Conservation (phyloP, 2,113 vertebrate species). For the Oceanites oceanicus region DNA sequence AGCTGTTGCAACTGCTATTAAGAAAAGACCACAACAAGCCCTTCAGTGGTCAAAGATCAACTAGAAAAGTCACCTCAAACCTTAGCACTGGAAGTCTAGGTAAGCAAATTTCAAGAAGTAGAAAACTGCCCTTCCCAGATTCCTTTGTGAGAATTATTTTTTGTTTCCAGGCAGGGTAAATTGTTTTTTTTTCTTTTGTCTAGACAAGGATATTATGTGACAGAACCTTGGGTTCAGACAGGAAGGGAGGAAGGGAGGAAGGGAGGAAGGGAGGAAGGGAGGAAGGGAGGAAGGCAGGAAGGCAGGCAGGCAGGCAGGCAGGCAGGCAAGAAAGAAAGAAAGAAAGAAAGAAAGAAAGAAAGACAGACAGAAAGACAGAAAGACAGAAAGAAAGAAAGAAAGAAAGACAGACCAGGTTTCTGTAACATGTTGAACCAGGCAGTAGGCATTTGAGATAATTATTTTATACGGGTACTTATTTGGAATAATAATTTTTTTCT, state of each 20-base stretch:
- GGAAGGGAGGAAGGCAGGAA: no score
- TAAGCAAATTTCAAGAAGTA: not conserved
- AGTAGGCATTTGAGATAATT: not conserved
- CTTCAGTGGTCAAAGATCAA: not conserved
- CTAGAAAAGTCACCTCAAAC: not conserved
- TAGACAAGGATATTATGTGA: not conserved
- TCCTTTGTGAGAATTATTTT: not conserved
- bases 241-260: not conserved
- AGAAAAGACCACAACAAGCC: not conserved
- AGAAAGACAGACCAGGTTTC: not conserved
- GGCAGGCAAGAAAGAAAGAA: no score
- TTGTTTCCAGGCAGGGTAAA: not conserved
- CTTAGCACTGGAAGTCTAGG: not conserved
- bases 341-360: no score
- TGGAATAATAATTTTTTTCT: not conserved
- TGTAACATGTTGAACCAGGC: not conserved
- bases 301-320: no score
- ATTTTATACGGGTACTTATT: not conserved
- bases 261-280: no score
- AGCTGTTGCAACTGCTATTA: not conserved
- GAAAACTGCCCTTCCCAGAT: not conserved
- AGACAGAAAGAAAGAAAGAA: no score
- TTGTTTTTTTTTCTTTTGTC: not conserved
- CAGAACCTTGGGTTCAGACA: not conserved
- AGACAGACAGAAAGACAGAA: no score